A percentile compares a stretch with the other conserved stretches of the same genome.
Conservation (phyloP, 2,113 vertebrate genomes). For the Phainopepla nitens region DNA sequence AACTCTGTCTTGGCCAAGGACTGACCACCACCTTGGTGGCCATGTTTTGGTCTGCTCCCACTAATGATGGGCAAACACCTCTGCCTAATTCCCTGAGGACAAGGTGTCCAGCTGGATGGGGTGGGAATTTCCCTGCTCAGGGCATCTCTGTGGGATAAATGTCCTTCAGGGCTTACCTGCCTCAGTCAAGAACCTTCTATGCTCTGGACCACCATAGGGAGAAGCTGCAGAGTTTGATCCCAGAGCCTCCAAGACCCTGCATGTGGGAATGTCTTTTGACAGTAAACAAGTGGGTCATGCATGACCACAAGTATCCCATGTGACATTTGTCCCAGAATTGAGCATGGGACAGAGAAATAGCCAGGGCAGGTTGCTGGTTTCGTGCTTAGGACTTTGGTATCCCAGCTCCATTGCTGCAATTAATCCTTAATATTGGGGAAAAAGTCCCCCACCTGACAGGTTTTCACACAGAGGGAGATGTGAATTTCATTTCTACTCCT, state of each 20-base stretch:
- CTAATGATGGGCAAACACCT: background rate
- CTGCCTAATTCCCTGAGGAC: background rate
- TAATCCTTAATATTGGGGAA: accelerated
- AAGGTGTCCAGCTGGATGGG: background rate
- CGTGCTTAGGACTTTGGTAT: background rate
- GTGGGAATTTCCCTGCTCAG: background rate
- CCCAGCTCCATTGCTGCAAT: background rate
- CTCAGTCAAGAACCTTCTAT: background rate
- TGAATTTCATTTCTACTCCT: background rate
- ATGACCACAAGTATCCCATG: accelerated
- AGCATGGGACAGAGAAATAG: background rate
- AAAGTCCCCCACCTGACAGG: accelerated
- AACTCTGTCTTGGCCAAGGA: background rate
- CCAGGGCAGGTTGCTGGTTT: background rate
- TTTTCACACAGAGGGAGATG: background rate
- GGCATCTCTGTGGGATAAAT: background rate
- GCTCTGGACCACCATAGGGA: background rate
- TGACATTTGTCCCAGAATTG: accelerated
- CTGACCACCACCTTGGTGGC: background rate
- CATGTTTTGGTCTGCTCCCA: background rate
- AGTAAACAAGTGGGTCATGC: background rate
- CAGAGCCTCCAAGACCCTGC: accelerated
- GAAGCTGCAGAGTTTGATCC: background rate
- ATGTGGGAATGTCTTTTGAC: background rate
- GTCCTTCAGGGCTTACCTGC: background rate